Conservation (phyloP, 2,888 invertebrate genomes). For the Spodoptera littoralis region DNA sequence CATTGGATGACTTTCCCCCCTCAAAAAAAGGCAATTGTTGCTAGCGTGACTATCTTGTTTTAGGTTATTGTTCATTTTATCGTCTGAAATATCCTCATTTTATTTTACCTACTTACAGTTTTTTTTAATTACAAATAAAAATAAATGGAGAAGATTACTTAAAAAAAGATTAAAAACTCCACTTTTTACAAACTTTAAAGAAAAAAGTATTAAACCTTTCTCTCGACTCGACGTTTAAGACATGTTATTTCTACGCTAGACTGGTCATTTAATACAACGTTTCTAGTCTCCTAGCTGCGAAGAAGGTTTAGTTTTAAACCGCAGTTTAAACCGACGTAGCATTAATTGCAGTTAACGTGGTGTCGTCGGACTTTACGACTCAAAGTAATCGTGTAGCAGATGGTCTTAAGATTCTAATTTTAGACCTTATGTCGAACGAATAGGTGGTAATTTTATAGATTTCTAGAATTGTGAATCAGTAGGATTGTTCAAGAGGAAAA, state of each 20-base stretch:
- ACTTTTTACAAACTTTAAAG: not conserved
- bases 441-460: not conserved
- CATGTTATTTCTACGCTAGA: conserved; percentile 18
- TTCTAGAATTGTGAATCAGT: too few species aligned
- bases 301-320: conserved; percentile 4
- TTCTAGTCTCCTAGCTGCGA: conserved; percentile 1
- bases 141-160: too few species aligned
- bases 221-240: conserved; percentile 1
- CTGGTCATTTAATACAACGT: conserved; percentile 4
- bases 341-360: conserved; percentile 19
- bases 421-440: not conserved
- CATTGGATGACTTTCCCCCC: too few species aligned
- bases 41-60: too few species aligned
- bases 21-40: too few species aligned
- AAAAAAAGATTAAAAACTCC: too few species aligned
- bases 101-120: too few species aligned
- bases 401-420: not conserved
- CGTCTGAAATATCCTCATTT: too few species aligned
- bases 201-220: not conserved
- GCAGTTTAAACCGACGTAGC: conserved; percentile 12
- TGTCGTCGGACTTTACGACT: conserved; percentile 6
- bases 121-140: too few species aligned
- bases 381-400: not conserved
- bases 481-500: too few species aligned
- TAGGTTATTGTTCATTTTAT: too few species aligned